Evolutionary conservation across 2,888 invertebrate species (phyloP).

Genomic region (Scelioninae gen. 1): DNA sequence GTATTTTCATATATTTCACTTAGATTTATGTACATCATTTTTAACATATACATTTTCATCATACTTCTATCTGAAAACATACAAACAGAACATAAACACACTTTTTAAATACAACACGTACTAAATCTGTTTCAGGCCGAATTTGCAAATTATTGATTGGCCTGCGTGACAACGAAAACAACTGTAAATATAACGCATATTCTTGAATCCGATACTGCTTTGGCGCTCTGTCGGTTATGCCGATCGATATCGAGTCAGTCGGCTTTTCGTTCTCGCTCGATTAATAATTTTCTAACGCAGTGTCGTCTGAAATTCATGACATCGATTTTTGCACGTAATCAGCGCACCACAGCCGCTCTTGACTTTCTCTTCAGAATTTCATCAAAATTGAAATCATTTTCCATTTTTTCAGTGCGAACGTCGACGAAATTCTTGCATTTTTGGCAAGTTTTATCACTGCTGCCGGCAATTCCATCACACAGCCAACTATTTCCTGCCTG

Average conservation of each 20-base stretch:
- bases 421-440: constrained; percentile 9
- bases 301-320: constrained; percentile 53
- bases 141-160: constrained; percentile 48
- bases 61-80: no score
- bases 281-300: constrained; percentile 61
- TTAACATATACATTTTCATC: no score
- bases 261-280: constrained; percentile 53
- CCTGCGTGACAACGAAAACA: constrained; percentile 52
- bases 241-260: constrained; percentile 59
- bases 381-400: constrained; percentile 25
- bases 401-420: constrained; percentile 13
- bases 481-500: background rate
- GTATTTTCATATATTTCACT: no score
- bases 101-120: background rate
- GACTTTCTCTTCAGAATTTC: constrained; percentile 41
- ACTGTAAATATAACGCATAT: constrained; percentile 53
- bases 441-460: constrained; percentile 5
- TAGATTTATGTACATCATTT: no score
- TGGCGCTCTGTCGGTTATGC: constrained; percentile 37
- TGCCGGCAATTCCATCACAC: constrained; percentile 4
- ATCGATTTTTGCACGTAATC: constrained; percentile 53
- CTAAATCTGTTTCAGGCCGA: constrained; percentile 30
- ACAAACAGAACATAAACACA: no score
- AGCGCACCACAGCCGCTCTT: constrained; percentile 19
- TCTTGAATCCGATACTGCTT: constrained; percentile 55